These are phyloP conservation scores for Drosophila cognata DNA, from an alignment of 2,888 invertebrate species.

Conservation along the genomic window DNA sequence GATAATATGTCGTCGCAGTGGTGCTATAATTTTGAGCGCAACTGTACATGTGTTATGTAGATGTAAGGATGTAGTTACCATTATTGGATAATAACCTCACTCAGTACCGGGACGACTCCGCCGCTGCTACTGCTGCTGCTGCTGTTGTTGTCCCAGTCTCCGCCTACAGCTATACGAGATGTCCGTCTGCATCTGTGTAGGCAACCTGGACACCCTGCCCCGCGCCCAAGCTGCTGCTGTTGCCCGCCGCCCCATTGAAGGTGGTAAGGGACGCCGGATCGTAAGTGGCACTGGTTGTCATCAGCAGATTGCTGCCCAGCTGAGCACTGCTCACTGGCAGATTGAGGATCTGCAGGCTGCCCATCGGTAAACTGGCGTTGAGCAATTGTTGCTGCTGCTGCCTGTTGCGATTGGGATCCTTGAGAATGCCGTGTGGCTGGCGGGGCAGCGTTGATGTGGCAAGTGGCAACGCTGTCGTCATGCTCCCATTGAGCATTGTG, in stretches of 20 bases:
- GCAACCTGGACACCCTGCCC: constrained; percentile 76
- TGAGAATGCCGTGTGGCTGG: constrained; percentile 88
- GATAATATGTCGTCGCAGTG: neutral
- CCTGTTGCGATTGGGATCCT: constrained; percentile 88
- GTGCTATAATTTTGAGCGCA: neutral
- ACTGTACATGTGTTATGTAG: constrained; percentile 8
- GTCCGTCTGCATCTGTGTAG: constrained; percentile 85
- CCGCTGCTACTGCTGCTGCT: constrained; percentile 33
- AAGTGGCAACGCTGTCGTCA: constrained; percentile 74
- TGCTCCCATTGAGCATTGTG: constrained; percentile 82
- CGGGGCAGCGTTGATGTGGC: constrained; percentile 83
- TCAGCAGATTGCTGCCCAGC: constrained; percentile 83
- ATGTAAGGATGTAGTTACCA: constrained; percentile 40
- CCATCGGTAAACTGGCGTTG: constrained; percentile 82
- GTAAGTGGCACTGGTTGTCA: constrained; percentile 81
- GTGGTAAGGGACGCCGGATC: constrained; percentile 84
- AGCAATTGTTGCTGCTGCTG: constrained; percentile 86
- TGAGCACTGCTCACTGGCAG: constrained; percentile 86
- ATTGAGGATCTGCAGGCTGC: constrained; percentile 87
- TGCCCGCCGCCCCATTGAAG: constrained; percentile 74
- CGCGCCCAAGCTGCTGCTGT: neutral
- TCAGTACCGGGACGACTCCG: constrained; percentile 69
- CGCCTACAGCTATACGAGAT: constrained; percentile 85
- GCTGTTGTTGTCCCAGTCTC: constrained; percentile 63
- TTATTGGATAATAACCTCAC: constrained; percentile 17